Evolutionary conservation across 2,113 vertebrate genomes (phyloP), one percentile per base, ranked within the genome.

Genomic region (Hydropotes inermis): DNA sequence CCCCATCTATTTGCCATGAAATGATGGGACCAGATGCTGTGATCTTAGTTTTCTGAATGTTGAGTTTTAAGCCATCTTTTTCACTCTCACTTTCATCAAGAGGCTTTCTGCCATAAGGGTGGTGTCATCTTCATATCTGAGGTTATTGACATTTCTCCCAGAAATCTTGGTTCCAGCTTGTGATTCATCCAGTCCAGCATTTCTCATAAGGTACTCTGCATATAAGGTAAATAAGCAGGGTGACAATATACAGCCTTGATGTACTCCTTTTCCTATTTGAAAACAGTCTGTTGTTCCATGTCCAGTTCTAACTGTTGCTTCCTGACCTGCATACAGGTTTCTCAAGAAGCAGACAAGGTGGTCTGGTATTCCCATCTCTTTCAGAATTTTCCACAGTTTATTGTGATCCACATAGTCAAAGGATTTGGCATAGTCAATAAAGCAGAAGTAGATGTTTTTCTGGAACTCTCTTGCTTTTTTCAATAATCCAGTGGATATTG

Each of bases 401-500:
- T 64, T 64, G 30, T 33, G 30, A 64, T 64, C 30, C 14, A 8
- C 60, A 33, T 33, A n/a, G 15, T 64, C 60, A 64, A 64, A 64
- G 60, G 30, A 7, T 64, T 64, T 64, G 60, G 3, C 60, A 33
- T 33, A 64, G 60, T 64, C 60, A 64, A 64, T 64, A 64, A 16
- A 33, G 60, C 12, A 64, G 30, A 33, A 64, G 1, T 16, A 64
- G 3, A 64, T 64, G 14, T 64, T 64, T 16, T 33, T 33, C 30
- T 64, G 30, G 15, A 64, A 64, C 30, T 33, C 30, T 64, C 6
- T 4, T 33, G 60, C 30, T 64, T 64, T 64, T 16, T 64, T 33
- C 3, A 0, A 64, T 64, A 16, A 8, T 64, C 60, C 60, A 33
- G 1, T 2, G 3, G 3, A 4, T 64, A 3, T 33, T 64, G 60